Percentiles rank a stretch among this genome's conserved stretches.
Conservation (phyloP, 2,888 invertebrate species). For the Ditylenchus weischeri region DNA sequence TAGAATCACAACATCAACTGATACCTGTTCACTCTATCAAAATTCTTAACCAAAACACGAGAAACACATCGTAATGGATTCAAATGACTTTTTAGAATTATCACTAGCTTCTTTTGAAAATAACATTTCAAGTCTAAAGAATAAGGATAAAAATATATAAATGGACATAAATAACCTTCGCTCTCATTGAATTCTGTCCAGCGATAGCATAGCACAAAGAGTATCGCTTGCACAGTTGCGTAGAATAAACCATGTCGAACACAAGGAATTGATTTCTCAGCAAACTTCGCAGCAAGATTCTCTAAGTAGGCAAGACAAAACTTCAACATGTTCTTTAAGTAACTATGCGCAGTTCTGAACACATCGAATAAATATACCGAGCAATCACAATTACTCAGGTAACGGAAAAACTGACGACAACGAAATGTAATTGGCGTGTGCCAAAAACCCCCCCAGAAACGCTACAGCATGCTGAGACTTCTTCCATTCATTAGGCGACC, state of each 20-base stretch:
- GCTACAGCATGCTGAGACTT: conserved; percentile 50
- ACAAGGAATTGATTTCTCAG: conserved; percentile 31
- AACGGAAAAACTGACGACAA: conserved; percentile 33
- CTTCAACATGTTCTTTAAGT: conserved; percentile 42
- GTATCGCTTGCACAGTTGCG: conserved; percentile 83
- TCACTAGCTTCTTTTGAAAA: conserved; percentile 77
- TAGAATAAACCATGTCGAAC: conserved; percentile 78
- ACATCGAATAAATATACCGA: background rate
- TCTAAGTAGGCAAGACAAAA: conserved; percentile 48
- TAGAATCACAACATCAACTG: background rate
- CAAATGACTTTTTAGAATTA: conserved; percentile 78
- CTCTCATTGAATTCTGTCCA: conserved; percentile 71
- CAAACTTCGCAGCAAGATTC: conserved; percentile 20
- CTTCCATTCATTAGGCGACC: conserved; percentile 46
- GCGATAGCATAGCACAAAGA: conserved; percentile 87
- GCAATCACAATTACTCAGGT: too few species aligned
- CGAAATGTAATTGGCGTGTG: conserved; percentile 45
- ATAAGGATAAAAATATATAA: background rate
- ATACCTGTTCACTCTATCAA: conserved; percentile 61
- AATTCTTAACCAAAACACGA: conserved; percentile 58
- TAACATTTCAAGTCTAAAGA: conserved; percentile 71
- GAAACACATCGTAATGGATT: conserved; percentile 82
- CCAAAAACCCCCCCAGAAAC: conserved; percentile 48
- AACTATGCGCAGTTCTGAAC: conserved; percentile 38
- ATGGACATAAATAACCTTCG: background rate